phyloP scores from a whole-genome alignment of 2,113 vertebrate genomes.

The Prionailurus viverrinus region DNA sequence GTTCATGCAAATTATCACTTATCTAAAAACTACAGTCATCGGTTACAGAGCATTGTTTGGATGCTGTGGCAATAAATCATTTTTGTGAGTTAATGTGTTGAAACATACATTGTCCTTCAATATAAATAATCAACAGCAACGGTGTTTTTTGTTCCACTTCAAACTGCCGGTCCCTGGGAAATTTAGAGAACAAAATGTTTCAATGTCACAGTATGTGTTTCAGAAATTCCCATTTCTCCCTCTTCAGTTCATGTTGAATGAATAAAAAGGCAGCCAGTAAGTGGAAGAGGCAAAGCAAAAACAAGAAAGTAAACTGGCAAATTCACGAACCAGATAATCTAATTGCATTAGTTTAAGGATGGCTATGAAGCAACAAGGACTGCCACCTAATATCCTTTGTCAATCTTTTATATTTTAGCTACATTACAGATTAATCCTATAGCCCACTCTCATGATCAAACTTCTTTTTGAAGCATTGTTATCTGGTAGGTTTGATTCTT shows the following conservation, averaged over 20 bases:
- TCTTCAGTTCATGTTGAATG: background rate
- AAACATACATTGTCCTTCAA: conserved; percentile 32
- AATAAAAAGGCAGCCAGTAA: conserved; percentile 43
- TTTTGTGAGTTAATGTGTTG: conserved; percentile 36
- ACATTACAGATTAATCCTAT: background rate
- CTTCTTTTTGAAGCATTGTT: background rate
- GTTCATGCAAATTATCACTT: conserved; percentile 42
- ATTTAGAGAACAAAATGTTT: conserved; percentile 4
- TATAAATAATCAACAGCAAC: conserved; percentile 26
- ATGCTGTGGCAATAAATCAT: conserved; percentile 53
- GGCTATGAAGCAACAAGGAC: background rate
- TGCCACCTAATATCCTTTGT: background rate
- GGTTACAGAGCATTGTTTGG: background rate
- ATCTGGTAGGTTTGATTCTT: background rate
- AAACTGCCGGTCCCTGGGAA: conserved; percentile 30
- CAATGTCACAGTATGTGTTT: background rate
- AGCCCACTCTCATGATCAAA: background rate
- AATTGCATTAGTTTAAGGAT: background rate
- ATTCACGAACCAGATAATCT: background rate
- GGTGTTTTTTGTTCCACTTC: background rate
- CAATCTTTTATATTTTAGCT: background rate
- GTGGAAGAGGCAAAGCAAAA: background rate
- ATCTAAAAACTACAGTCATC: conserved; percentile 40
- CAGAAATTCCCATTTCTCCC: background rate
- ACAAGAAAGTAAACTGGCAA: background rate